These are phyloP conservation scores for Drosophila paucipuncta DNA, from an alignment of 2,888 invertebrate species.

Conservation along the genomic window DNA sequence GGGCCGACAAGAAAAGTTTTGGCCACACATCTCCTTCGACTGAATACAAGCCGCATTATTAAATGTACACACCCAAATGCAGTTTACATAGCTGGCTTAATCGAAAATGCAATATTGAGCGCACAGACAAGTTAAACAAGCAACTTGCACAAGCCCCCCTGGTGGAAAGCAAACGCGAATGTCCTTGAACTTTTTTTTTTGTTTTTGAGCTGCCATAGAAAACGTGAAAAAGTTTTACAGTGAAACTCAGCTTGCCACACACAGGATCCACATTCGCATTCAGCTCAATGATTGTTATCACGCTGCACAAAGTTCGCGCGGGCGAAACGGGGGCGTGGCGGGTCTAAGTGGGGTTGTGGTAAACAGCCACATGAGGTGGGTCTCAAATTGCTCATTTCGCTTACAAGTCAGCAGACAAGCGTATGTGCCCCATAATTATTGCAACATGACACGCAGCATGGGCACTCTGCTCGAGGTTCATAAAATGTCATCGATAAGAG, in stretches of 20 bases:
- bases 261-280: background rate
- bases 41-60: slow-evolving; percentile 46
- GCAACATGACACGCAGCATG: slow-evolving; percentile 67
- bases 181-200: slow-evolving; percentile 72
- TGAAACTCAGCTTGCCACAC: background rate
- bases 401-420: slow-evolving; percentile 26
- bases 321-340: background rate
- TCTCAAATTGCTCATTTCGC: slow-evolving; percentile 63
- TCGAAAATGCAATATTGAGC: slow-evolving; percentile 71
- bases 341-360: background rate
- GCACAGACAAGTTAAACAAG: slow-evolving; percentile 58
- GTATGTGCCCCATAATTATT: slow-evolving; percentile 75
- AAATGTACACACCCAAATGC: slow-evolving; percentile 54
- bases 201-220: slow-evolving; percentile 50
- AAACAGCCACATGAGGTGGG: slow-evolving; percentile 20
- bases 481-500: slow-evolving; percentile 59
- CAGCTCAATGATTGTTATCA: slow-evolving; percentile 71
- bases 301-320: slow-evolving; percentile 65
- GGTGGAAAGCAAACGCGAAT: slow-evolving; percentile 26
- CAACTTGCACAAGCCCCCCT: background rate
- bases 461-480: slow-evolving; percentile 14
- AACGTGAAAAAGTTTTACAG: slow-evolving; percentile 36
- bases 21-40: slow-evolving; percentile 7
- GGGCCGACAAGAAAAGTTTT: slow-evolving; percentile 35
- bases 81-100: slow-evolving; percentile 66